These are phyloP conservation scores for Triplophysa yarkandensis DNA, from an alignment of 2,797 vertebrate genomes.

Conservation along the genomic window DNA sequence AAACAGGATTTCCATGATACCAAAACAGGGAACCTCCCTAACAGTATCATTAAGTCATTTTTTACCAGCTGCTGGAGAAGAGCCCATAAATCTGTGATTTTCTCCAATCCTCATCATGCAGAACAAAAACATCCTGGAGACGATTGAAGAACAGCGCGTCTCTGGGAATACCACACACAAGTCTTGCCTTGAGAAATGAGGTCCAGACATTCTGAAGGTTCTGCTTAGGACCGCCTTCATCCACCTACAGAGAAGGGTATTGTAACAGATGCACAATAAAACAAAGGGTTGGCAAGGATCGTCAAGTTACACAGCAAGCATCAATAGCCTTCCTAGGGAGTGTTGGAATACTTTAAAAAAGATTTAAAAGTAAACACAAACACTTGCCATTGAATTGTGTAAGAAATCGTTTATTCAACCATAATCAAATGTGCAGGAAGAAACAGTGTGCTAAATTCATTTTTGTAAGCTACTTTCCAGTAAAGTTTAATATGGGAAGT, in stretches of 20 bases:
- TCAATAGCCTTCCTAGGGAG: background rate
- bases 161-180: slow-evolving; percentile 75
- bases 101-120: slow-evolving; percentile 67
- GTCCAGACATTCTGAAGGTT: slow-evolving; percentile 79
- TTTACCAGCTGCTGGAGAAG: slow-evolving; percentile 81
- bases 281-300: background rate
- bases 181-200: slow-evolving; percentile 78
- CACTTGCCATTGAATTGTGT: too few species aligned
- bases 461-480: background rate
- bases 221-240: slow-evolving; percentile 76
- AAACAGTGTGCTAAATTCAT: background rate
- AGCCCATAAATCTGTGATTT: slow-evolving; percentile 73
- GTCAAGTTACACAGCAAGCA: background rate
- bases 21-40: background rate
- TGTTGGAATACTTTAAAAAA: background rate
- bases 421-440: background rate
- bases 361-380: too few species aligned
- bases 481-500: background rate
- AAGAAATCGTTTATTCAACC: background rate
- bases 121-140: slow-evolving; percentile 73
- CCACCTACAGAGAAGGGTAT: slow-evolving; percentile 65
- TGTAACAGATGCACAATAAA: background rate
- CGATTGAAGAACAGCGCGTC: slow-evolving; percentile 78
- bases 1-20: background rate
- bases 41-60: background rate